Conservation (phyloP, 2,888 invertebrate species). For the Palloptera scutellata region DNA sequence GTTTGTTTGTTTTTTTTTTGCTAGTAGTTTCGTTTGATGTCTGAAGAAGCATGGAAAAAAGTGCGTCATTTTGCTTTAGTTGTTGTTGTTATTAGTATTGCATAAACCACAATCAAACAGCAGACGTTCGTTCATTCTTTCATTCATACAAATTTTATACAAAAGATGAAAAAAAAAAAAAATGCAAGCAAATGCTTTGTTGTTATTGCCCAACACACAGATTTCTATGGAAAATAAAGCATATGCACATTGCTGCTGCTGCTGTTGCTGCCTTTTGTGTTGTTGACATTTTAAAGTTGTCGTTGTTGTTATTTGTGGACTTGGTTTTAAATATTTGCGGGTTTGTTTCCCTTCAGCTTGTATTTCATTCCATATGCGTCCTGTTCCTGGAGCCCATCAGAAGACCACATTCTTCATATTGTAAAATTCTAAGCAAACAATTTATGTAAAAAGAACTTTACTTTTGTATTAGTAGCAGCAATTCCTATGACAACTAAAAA, state of each 20-base stretch:
- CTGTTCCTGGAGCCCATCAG: too few species aligned
- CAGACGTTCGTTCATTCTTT: background rate
- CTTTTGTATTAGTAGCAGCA: too few species aligned
- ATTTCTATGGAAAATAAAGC: slow-evolving; percentile 10
- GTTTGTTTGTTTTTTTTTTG: too few species aligned
- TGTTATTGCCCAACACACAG: background rate
- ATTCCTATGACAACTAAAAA: too few species aligned
- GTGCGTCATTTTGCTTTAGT: slow-evolving; percentile 10
- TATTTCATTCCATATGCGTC: too few species aligned
- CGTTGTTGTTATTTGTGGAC: background rate
- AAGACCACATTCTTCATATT: too few species aligned
- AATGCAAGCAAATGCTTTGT: background rate
- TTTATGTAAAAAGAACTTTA: too few species aligned
- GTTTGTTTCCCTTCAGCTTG: too few species aligned
- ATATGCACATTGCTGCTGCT: slow-evolving; percentile 5
- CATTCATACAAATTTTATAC: slow-evolving; percentile 12
- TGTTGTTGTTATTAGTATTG: slow-evolving; percentile 3
- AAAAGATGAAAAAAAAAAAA: background rate
- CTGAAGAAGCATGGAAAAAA: background rate
- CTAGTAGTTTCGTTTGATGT: background rate
- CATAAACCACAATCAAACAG: slow-evolving; percentile 17
- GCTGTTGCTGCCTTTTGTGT: slow-evolving; percentile 14
- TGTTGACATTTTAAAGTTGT: slow-evolving; percentile 19
- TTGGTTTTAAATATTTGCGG: too few species aligned
- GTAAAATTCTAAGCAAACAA: too few species aligned